Conservation (phyloP, 2,113 vertebrate species). For the Platichthys stellatus region DNA sequence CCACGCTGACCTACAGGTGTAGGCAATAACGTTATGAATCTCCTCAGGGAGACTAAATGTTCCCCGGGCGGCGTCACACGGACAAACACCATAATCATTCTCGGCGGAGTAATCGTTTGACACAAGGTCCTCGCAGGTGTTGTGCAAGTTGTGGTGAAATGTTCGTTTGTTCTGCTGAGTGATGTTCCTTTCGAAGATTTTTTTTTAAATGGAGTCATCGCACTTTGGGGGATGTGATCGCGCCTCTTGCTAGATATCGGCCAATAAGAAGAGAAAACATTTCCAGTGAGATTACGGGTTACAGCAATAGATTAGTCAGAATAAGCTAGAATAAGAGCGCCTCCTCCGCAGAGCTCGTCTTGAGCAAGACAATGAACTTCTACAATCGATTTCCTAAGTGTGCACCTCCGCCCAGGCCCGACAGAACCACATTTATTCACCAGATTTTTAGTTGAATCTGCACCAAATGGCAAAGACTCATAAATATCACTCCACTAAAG, state of each 20-base stretch:
- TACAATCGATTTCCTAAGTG: too few species aligned
- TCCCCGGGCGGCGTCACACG: not conserved
- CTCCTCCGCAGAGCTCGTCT: not conserved
- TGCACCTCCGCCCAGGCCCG: too few species aligned
- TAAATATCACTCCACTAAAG: too few species aligned
- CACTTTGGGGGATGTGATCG: not conserved
- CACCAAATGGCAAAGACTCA: too few species aligned
- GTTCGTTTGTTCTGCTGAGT: slow-evolving; percentile 4
- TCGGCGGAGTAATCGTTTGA: not conserved
- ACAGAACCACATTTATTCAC: too few species aligned
- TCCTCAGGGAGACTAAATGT: slow-evolving; percentile 40
- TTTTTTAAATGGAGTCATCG: too few species aligned
- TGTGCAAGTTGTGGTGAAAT: not conserved
- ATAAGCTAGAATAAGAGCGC: not conserved
- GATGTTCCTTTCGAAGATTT: not conserved
- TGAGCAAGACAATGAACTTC: not conserved
- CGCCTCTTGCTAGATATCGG: not conserved
- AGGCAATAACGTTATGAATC: slow-evolving; percentile 31
- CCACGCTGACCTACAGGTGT: not conserved
- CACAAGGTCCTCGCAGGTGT: too few species aligned
- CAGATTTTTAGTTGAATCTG: too few species aligned
- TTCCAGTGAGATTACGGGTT: too few species aligned
- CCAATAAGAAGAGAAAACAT: not conserved
- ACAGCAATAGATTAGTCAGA: not conserved
- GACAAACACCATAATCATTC: slow-evolving; percentile 6